A percentile compares a stretch with the other conserved stretches of the same genome.
These are phyloP conservation scores for Cherax quadricarinatus DNA, from an alignment of 1,140 invertebrate genomes.

Conservation along the genomic window DNA sequence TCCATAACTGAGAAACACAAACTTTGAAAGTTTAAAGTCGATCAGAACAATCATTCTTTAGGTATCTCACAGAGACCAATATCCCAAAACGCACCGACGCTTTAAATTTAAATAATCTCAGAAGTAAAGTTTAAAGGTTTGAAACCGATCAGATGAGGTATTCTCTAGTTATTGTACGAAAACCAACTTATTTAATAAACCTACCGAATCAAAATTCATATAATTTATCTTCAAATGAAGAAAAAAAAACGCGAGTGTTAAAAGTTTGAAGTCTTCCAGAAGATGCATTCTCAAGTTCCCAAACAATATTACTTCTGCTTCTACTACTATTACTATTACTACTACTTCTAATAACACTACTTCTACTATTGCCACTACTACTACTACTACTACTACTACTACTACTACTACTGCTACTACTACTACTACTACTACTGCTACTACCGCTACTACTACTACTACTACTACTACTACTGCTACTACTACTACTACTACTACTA, in stretches of 20 bases:
- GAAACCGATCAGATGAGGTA: too few species aligned
- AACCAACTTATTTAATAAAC: neutral
- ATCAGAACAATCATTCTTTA: too few species aligned
- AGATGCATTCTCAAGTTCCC: too few species aligned
- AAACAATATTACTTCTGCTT: too few species aligned
- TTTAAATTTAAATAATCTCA: too few species aligned
- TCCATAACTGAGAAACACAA: too few species aligned
- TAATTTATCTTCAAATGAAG: neutral
- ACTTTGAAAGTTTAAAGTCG: too few species aligned
- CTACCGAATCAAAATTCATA: neutral
- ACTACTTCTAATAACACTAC: too few species aligned
- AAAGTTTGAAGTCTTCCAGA: too few species aligned
- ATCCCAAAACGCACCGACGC: too few species aligned
- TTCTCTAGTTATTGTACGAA: neutral
- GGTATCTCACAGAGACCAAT: too few species aligned
- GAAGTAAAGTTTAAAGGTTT: neutral
- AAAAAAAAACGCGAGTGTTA: neutral
- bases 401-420: slow-evolving; percentile 10
- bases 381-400: slow-evolving; percentile 37
- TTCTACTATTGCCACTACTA: slow-evolving; percentile 7
- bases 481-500: slow-evolving; percentile 15
- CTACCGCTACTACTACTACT: slow-evolving; percentile 6
- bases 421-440: neutral
- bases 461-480: slow-evolving; percentile 15
- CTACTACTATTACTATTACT: too few species aligned